Evolutionary conservation across 2,888 invertebrate species (phyloP).

Genomic region (Drosophila vallismaia): DNA sequence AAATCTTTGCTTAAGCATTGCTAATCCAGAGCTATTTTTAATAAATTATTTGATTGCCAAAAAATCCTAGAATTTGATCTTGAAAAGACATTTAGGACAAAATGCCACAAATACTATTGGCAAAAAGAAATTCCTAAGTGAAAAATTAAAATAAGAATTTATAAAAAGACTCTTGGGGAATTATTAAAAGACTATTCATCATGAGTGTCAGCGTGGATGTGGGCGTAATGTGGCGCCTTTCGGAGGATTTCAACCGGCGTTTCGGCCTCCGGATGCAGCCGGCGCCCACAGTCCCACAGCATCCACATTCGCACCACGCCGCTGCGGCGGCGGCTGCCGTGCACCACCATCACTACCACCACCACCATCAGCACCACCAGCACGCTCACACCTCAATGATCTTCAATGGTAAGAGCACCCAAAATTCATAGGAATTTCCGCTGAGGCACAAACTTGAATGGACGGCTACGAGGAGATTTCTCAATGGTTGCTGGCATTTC

Average conservation of each 20-base stretch:
- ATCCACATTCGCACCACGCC: constrained; percentile 43
- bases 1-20: background rate
- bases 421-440: constrained; percentile 43
- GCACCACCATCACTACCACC: constrained; percentile 62
- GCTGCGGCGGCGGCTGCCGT: constrained; percentile 38
- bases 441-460: constrained; percentile 8
- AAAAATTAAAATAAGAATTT: background rate
- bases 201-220: constrained; percentile 84
- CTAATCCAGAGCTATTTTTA: background rate
- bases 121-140: background rate
- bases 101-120: background rate
- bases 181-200: constrained; percentile 6
- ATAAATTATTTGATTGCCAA: background rate
- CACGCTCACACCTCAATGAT: constrained; percentile 76
- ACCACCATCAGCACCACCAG: constrained; percentile 56
- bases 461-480: constrained; percentile 39
- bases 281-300: constrained; percentile 75
- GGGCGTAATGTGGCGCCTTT: constrained; percentile 84
- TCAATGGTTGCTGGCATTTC: constrained; percentile 40
- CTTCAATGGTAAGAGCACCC: constrained; percentile 58
- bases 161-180: constrained; percentile 1
- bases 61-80: no score
- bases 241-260: constrained; percentile 84
- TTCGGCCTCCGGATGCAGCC: constrained; percentile 84
- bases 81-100: background rate